These are phyloP conservation scores for Drosophila phalerata DNA, from an alignment of 2,888 invertebrate species.

Conservation along the genomic window DNA sequence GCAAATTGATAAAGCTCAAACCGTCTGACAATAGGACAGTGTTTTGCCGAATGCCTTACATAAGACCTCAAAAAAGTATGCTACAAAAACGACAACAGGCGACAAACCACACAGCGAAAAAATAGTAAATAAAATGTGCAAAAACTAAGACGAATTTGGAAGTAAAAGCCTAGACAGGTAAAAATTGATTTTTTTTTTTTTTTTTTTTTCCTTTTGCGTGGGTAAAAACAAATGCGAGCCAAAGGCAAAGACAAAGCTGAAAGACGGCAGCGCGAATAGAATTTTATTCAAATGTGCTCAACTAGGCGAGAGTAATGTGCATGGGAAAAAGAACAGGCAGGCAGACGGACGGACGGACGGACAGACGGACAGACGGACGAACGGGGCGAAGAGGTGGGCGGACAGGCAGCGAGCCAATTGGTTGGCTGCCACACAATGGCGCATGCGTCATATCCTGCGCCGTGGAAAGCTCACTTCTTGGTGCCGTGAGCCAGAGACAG, in stretches of 20 bases:
- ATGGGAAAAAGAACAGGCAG: slow-evolving; percentile 69
- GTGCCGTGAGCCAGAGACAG: background rate
- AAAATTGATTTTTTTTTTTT: slow-evolving; percentile 69
- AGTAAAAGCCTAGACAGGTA: slow-evolving; percentile 62
- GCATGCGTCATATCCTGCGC: slow-evolving; percentile 73
- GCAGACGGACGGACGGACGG: background rate
- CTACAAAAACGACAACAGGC: slow-evolving; percentile 32
- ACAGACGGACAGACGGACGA: slow-evolving; percentile 10
- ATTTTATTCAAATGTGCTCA: slow-evolving; percentile 77
- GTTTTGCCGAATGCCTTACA: slow-evolving; percentile 42
- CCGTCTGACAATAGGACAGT: background rate
- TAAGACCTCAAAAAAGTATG: slow-evolving; percentile 71
- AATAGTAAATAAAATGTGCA: background rate
- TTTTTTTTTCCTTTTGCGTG: slow-evolving; percentile 48
- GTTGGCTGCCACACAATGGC: slow-evolving; percentile 54
- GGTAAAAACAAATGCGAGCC: slow-evolving; percentile 36
- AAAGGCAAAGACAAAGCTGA: slow-evolving; percentile 20
- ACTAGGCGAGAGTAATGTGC: slow-evolving; percentile 76
- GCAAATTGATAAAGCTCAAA: slow-evolving; percentile 33
- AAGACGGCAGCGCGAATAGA: slow-evolving; percentile 53
- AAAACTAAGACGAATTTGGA: slow-evolving; percentile 16
- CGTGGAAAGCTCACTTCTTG: slow-evolving; percentile 55
- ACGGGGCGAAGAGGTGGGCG: slow-evolving; percentile 5
- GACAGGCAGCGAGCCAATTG: slow-evolving; percentile 63
- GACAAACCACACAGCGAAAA: slow-evolving; percentile 17